A percentile compares a stretch with the other conserved stretches of the same genome.
These are phyloP conservation scores for Cepaea hortensis DNA, from an alignment of 2,888 invertebrate species.

Conservation along the genomic window DNA sequence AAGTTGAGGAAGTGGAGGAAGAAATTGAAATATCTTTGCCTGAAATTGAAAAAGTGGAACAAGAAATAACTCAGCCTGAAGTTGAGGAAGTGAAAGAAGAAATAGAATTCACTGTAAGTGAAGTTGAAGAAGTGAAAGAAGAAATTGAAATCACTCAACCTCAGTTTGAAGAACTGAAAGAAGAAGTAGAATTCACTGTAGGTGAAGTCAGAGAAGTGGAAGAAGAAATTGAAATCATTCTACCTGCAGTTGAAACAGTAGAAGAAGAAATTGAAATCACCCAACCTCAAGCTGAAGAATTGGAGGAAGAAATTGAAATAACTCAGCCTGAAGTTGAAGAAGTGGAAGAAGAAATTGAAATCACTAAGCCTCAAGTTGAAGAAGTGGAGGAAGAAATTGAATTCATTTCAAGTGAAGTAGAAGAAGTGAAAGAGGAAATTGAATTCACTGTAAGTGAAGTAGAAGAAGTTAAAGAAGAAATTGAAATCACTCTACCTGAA, in stretches of 20 bases:
- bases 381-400: slow-evolving; percentile 70
- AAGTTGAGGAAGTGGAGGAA: slow-evolving; percentile 78
- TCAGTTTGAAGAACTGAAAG: slow-evolving; percentile 67
- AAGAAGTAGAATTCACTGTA: slow-evolving; percentile 68
- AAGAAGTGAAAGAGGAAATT: slow-evolving; percentile 57
- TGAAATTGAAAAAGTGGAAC: slow-evolving; percentile 70
- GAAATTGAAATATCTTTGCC: slow-evolving; percentile 54
- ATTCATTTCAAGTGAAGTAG: slow-evolving; percentile 29
- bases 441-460: slow-evolving; percentile 8
- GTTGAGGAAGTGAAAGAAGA: slow-evolving; percentile 57
- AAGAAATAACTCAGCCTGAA: slow-evolving; percentile 59
- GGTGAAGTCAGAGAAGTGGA: slow-evolving; percentile 40
- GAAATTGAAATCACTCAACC: slow-evolving; percentile 35
- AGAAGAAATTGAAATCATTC: slow-evolving; percentile 54
- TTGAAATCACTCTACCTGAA: slow-evolving; percentile 14
- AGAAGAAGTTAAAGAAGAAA: slow-evolving; percentile 57
- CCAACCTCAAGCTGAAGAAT: slow-evolving; percentile 48
- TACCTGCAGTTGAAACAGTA: slow-evolving; percentile 32
- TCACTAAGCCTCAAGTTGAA: slow-evolving; percentile 57
- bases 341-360: slow-evolving; percentile 66
- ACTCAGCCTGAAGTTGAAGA: slow-evolving; percentile 47
- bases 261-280: slow-evolving; percentile 32
- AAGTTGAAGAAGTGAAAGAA: slow-evolving; percentile 55
- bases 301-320: slow-evolving; percentile 38
- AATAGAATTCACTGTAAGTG: slow-evolving; percentile 5